These are phyloP conservation scores for Escarpia spicata DNA, from an alignment of 2,888 invertebrate species.

Conservation along the genomic window DNA sequence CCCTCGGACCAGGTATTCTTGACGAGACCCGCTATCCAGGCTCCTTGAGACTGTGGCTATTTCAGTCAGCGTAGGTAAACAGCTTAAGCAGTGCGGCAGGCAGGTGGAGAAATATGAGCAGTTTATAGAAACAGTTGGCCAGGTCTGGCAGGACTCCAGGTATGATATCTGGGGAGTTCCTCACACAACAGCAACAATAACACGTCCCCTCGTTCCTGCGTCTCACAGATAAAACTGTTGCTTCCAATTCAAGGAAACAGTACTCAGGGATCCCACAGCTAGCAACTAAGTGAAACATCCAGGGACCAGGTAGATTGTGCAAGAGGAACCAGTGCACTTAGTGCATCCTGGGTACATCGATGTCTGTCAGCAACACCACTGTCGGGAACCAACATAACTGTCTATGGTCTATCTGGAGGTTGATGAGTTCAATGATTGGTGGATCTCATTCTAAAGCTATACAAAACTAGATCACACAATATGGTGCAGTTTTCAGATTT, in stretches of 20 bases:
- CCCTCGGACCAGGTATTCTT: background rate
- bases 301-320: background rate
- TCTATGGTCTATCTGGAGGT: background rate
- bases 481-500: too few species aligned
- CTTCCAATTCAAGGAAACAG: background rate
- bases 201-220: background rate
- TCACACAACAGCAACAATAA: background rate
- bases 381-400: background rate
- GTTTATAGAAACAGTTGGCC: background rate
- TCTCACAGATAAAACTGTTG: background rate
- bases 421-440: background rate
- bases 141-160: background rate
- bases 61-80: background rate
- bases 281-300: background rate
- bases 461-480: too few species aligned
- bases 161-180: background rate
- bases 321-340: background rate
- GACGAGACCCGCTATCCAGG: background rate
- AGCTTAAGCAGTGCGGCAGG: background rate
- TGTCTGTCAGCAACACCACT: background rate
- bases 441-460: background rate
- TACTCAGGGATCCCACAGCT: background rate
- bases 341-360: background rate
- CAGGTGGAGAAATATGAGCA: conserved; percentile 1
- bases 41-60: background rate